phyloP scores from a whole-genome alignment of 2,113 vertebrate genomes.

The Leptodactylus fuscus region DNA sequence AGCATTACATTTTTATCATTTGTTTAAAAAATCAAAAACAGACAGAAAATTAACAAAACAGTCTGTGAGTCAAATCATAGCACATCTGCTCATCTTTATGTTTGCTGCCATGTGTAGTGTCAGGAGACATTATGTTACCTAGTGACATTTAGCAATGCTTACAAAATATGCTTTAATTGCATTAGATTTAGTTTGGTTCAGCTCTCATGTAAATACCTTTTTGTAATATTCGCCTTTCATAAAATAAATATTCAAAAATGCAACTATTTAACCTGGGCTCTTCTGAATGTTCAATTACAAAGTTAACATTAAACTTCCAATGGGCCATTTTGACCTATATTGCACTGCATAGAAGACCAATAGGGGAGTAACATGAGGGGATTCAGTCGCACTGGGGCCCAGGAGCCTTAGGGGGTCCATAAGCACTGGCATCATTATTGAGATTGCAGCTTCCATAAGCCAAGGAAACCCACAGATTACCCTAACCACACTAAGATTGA shows the following conservation, averaged over 20 bases:
- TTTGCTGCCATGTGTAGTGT: background rate
- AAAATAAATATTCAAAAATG: background rate
- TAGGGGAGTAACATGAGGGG: too few species aligned
- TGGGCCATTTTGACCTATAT: background rate
- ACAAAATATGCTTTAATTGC: background rate
- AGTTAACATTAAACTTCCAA: background rate
- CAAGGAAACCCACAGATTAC: too few species aligned
- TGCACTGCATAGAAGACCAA: background rate
- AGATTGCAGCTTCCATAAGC: too few species aligned
- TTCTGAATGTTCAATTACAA: background rate
- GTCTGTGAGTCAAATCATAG: background rate
- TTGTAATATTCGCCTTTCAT: background rate
- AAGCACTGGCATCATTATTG: too few species aligned
- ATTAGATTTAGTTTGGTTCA: background rate
- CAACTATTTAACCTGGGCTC: too few species aligned
- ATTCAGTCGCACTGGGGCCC: too few species aligned
- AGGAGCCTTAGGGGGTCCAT: too few species aligned
- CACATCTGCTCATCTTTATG: background rate
- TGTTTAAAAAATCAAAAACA: background rate
- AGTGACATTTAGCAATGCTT: background rate
- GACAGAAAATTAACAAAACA: background rate
- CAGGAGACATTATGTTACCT: constrained; percentile 8
- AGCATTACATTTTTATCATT: background rate
- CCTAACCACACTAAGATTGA: too few species aligned
- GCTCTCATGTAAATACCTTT: background rate